A percentile compares a stretch with the other conserved stretches of the same genome.
Conservation (phyloP, 1,140 invertebrate genomes). For the Anastatus disparis region DNA sequence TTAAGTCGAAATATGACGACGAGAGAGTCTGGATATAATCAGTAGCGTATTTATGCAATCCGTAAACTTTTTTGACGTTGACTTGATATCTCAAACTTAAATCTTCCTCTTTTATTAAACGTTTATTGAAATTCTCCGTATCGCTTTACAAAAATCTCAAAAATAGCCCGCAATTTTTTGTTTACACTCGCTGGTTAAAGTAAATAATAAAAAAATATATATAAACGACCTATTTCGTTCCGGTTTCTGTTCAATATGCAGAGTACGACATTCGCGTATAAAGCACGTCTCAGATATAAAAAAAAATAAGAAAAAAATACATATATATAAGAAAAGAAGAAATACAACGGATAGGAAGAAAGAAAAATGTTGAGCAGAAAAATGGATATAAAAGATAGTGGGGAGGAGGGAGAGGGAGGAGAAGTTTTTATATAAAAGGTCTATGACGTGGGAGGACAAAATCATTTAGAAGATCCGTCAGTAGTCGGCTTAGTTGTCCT, state of each 20-base stretch:
- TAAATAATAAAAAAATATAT: too few relatives aligned
- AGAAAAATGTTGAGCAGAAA: slow-evolving; percentile 5
- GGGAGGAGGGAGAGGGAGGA: neutral
- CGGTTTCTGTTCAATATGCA: slow-evolving; percentile 31
- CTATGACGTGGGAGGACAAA: slow-evolving; percentile 32
- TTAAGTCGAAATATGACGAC: neutral
- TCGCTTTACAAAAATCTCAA: slow-evolving; percentile 13
- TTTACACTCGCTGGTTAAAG: neutral
- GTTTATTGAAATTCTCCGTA: slow-evolving; percentile 27
- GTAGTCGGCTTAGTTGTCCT: slow-evolving; percentile 24
- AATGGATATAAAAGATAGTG: too few relatives aligned
- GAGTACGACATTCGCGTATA: slow-evolving; percentile 19
- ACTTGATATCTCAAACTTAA: neutral
- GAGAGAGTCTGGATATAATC: slow-evolving; percentile 10
- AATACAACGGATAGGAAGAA: neutral
- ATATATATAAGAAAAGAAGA: neutral
- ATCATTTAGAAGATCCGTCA: slow-evolving; percentile 36
- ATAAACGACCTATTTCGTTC: slow-evolving; percentile 13
- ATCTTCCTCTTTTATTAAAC: slow-evolving; percentile 17
- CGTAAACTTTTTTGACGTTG: slow-evolving; percentile 1
- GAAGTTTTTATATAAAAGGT: slow-evolving; percentile 25
- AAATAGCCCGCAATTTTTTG: slow-evolving; percentile 7
- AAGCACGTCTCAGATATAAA: slow-evolving; percentile 25
- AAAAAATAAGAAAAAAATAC: neutral
- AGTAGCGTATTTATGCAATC: slow-evolving; percentile 12